Conservation (phyloP, 2,888 invertebrate species). For the Odontocerum albicorne region DNA sequence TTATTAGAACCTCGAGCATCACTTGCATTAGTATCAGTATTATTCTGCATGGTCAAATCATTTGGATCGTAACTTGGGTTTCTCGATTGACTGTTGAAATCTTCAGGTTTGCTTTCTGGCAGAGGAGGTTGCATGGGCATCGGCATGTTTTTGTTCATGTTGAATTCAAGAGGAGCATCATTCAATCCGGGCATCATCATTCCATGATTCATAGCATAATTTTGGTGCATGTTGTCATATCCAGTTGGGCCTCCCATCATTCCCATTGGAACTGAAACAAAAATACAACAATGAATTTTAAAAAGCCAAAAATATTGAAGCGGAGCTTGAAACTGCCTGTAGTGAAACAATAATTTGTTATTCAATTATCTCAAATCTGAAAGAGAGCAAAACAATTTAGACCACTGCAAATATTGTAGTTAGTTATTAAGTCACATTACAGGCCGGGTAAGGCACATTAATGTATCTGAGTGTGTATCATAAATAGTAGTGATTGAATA, state of each 20-base stretch:
- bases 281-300: too few relatives aligned
- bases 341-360: too few relatives aligned
- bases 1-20: constrained; percentile 8
- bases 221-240: constrained; percentile 30
- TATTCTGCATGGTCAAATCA: neutral
- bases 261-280: constrained; percentile 22
- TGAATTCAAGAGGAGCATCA: constrained; percentile 64
- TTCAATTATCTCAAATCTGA: too few relatives aligned
- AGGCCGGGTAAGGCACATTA: too few relatives aligned
- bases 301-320: too few relatives aligned
- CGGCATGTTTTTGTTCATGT: constrained; percentile 61
- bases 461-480: too few relatives aligned
- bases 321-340: too few relatives aligned
- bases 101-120: neutral
- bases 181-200: constrained; percentile 51
- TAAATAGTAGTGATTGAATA: too few relatives aligned
- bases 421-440: too few relatives aligned
- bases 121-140: constrained; percentile 41
- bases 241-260: constrained; percentile 27
- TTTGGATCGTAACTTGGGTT: neutral
- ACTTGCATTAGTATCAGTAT: neutral
- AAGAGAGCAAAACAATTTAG: too few relatives aligned
- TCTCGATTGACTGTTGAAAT: neutral
- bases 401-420: too few relatives aligned
- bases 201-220: constrained; percentile 29